A percentile compares a stretch with the other conserved stretches of the same genome.
These are phyloP conservation scores for Alosa alosa DNA, from an alignment of 2,113 vertebrate genomes.

Conservation along the genomic window DNA sequence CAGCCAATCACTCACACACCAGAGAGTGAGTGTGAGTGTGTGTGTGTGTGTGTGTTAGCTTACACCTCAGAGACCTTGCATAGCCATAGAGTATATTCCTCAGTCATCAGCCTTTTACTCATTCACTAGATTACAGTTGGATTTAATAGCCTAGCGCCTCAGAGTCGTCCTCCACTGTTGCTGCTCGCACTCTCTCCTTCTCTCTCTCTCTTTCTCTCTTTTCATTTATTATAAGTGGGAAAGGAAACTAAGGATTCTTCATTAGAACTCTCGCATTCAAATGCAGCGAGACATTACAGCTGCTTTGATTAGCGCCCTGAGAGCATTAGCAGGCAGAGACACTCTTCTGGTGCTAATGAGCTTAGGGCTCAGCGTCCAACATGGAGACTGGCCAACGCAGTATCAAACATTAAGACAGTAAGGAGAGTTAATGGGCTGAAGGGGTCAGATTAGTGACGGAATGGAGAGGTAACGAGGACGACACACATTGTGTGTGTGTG, in stretches of 20 bases:
- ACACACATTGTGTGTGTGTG: neutral
- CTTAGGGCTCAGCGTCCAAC: constrained; percentile 18
- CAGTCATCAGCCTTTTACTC: neutral
- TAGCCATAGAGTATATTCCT: too few species aligned
- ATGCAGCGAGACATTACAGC: constrained; percentile 52
- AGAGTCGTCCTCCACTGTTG: neutral
- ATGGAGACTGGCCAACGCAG: neutral
- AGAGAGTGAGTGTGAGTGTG: neutral
- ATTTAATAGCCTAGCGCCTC: neutral
- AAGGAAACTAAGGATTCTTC: neutral
- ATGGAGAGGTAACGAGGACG: neutral
- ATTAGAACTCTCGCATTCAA: neutral
- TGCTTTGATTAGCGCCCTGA: constrained; percentile 59
- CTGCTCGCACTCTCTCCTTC: too few species aligned
- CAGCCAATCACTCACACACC: neutral
- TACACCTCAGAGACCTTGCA: neutral
- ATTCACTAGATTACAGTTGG: neutral
- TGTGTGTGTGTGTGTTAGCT: constrained; percentile 18
- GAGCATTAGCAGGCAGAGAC: constrained; percentile 60
- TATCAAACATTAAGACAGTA: neutral
- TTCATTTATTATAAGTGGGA: neutral
- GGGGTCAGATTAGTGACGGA: neutral
- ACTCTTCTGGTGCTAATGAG: constrained; percentile 50
- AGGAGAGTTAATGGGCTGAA: neutral
- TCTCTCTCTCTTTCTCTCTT: neutral